A percentile compares a stretch with the other conserved stretches of the same genome.
Evolutionary conservation across 2,797 vertebrate species (phyloP).

Genomic region (Parauchenoglanis ngamensis): DNA sequence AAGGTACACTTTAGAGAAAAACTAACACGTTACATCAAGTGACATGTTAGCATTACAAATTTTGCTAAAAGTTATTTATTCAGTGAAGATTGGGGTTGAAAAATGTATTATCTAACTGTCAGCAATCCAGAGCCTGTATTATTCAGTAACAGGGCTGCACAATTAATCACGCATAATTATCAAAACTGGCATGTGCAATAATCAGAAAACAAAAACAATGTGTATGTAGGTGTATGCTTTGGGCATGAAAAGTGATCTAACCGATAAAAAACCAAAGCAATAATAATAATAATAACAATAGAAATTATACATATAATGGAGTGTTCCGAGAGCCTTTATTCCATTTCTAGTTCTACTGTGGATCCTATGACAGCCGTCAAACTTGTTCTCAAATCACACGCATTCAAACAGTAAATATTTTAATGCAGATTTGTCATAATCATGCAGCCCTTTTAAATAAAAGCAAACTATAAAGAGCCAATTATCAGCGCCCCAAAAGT

Average conservation of each 20-base stretch:
- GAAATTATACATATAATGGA: background rate
- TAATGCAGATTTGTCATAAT: background rate
- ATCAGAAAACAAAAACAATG: background rate
- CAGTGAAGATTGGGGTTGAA: background rate
- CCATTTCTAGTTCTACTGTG: background rate
- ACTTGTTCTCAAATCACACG: background rate
- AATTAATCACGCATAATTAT: conserved; percentile 7
- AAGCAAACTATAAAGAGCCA: background rate
- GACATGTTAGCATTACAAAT: background rate
- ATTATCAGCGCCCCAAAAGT: background rate
- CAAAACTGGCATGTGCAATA: background rate
- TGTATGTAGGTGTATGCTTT: background rate
- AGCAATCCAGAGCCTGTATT: background rate
- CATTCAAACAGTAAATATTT: background rate
- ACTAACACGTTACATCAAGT: no score
- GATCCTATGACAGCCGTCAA: background rate
- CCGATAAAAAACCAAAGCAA: background rate
- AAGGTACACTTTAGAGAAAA: background rate
- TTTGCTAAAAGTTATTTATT: background rate
- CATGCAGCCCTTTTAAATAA: background rate
- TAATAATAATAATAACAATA: no score
- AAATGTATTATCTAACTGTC: background rate
- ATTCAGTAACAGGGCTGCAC: background rate
- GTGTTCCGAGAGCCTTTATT: background rate
- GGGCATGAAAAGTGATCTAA: background rate